Base-by-base conservation (phyloP, 2,888 invertebrate genomes). In the Ptycholaimellus sp. region DNA sequence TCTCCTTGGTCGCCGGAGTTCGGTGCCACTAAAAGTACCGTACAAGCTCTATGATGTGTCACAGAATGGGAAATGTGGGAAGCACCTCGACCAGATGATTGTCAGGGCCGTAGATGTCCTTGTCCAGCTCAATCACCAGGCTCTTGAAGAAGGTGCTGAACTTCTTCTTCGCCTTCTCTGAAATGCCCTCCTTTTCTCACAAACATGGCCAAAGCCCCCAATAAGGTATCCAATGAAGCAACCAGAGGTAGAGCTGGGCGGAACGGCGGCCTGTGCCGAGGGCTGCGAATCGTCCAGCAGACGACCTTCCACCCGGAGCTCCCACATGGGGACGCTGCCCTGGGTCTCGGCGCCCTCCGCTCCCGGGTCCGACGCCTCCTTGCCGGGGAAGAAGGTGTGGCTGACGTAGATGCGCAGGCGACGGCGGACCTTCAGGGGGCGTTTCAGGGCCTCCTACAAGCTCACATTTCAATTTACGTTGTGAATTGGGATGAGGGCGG, bases 121-220 rank as follows among this genome's bases (percentile, higher is more conserved):
- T 93, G 63, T 93, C 93, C 53, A 93, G 64, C 63, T 93, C 93
- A 57, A 93, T 93, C 17, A 93, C 90, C 53, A 93, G 66, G 49
- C 85, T 87, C 64, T 93, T 93, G 65, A 93, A 93, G 65, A 93
- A 93, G 6, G 87, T 87, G 1, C 90, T 90, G 63, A 93, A 93
- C 61, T 93, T 93, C 45, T 87, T 70, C 60, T 60, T 60, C 9
- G 32, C 41, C 18, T 38, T 19, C 35, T 35, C 16, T 17, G 30
- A 35, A 19, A 16, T 28, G 18, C 14, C 25, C 34, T 17, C 23
- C n/a, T 25, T 17, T 16, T 17, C 17, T 11, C 27, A 9, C 11
- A n/a, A 11, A 22, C n/a, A n/a, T 33, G 33, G 18, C 16, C 9
- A 23, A 11, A 13, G 7, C 27, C 6, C 6, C 6, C 5, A n/a